Evolutionary conservation across 2,888 invertebrate species (phyloP).

Genomic region (Drosophila neoperkinsi): DNA sequence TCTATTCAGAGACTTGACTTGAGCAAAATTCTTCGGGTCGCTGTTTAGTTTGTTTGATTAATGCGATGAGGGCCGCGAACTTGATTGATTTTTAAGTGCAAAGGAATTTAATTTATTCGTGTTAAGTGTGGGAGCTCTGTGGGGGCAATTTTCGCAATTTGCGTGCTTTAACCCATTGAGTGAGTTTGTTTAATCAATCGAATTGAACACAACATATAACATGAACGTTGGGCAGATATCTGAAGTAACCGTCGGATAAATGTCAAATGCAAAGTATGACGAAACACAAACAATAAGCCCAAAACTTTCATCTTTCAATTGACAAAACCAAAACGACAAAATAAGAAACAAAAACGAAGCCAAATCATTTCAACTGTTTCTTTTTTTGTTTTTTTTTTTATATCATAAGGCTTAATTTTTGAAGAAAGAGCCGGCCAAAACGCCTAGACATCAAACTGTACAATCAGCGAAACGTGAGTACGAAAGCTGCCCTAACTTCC

Average conservation of each 20-base stretch:
- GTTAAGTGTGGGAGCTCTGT: conserved; percentile 19
- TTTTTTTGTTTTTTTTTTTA: conserved; percentile 1
- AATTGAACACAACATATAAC: conserved; percentile 17
- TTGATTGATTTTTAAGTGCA: conserved; percentile 75
- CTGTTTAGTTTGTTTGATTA: conserved; percentile 57
- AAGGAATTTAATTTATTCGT: conserved; percentile 43
- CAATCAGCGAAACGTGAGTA: conserved; percentile 62
- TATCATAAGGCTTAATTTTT: conserved; percentile 26
- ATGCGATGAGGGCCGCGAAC: conserved; percentile 40
- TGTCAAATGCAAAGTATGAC: conserved; percentile 55
- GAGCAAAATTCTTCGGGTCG: conserved; percentile 8
- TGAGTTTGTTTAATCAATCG: conserved; percentile 6
- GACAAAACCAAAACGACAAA: conserved; percentile 15
- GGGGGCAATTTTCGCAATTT: neutral
- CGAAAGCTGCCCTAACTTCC: conserved; percentile 50
- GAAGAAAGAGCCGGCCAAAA: conserved; percentile 23
- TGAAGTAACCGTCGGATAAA: conserved; percentile 47
- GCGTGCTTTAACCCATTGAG: neutral
- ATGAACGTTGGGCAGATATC: conserved; percentile 10
- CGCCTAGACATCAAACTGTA: conserved; percentile 51
- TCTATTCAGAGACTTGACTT: conserved; percentile 25
- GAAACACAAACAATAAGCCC: conserved; percentile 41
- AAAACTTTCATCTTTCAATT: conserved; percentile 61
- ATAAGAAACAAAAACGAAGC: conserved; percentile 7
- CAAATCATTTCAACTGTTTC: conserved; percentile 36